These are phyloP conservation scores for Girardinichthys multiradiatus DNA, from an alignment of 2,113 vertebrate species.

Conservation along the genomic window DNA sequence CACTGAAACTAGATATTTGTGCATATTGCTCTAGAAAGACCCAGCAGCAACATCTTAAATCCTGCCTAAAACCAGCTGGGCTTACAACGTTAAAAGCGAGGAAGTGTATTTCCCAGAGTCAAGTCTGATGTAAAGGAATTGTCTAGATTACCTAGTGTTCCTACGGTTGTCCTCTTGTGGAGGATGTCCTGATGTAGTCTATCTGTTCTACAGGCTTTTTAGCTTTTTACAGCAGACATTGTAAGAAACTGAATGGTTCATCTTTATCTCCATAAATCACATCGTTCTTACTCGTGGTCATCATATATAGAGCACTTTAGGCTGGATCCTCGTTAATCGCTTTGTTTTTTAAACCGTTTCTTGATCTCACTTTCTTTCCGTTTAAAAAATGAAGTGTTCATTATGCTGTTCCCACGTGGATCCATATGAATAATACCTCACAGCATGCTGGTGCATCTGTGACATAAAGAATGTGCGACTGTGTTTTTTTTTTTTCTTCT, in stretches of 20 bases:
- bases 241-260: background rate
- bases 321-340: background rate
- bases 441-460: constrained; percentile 11
- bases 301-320: background rate
- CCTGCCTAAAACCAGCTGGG: no score
- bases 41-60: background rate
- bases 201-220: background rate
- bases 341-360: background rate
- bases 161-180: no score
- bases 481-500: constrained; percentile 1
- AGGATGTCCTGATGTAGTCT: background rate
- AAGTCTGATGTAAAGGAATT: background rate
- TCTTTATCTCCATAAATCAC: background rate
- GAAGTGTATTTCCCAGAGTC: no score
- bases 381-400: background rate
- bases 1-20: no score
- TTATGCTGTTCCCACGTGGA: background rate
- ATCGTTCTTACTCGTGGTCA: background rate
- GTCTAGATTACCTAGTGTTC: no score
- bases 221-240: constrained; percentile 8
- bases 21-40: no score
- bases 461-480: constrained; percentile 16
- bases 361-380: background rate
- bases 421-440: constrained; percentile 20
- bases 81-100: background rate